Evolutionary conservation across 92 coral and sea anemone genomes (phyloP).

Genomic region (Plumapathes pennacea): DNA sequence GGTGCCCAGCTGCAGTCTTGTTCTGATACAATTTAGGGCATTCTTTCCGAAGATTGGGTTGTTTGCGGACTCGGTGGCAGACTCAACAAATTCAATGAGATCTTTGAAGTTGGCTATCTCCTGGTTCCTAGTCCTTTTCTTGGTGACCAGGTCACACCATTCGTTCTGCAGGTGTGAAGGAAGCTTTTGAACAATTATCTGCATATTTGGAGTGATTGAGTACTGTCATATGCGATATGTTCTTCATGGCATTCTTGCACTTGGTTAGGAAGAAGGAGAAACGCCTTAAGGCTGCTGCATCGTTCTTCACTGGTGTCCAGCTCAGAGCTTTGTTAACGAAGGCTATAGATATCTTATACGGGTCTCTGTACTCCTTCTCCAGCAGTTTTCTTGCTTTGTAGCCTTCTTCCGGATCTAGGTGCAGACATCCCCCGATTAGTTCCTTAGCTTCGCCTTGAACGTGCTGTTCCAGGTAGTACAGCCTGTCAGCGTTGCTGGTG

Average conservation of each 20-base stretch:
- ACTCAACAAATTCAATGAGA: constrained; percentile 38
- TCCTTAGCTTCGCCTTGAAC: constrained; percentile 60
- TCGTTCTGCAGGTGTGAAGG: constrained; percentile 43
- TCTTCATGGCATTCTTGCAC: constrained; percentile 48
- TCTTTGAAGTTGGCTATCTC: constrained; percentile 34
- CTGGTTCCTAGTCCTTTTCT: constrained; percentile 5
- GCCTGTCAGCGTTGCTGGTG: constrained; percentile 25
- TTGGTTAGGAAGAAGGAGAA: constrained; percentile 42
- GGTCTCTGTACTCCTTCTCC: constrained; percentile 49
- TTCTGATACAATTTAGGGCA: constrained; percentile 3
- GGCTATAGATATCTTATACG: constrained; percentile 50
- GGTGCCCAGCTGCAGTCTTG: constrained; percentile 28
- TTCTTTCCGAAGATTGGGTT: constrained; percentile 37
- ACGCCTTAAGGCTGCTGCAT: constrained; percentile 7
- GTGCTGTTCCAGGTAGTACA: constrained; percentile 54
- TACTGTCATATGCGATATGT: constrained; percentile 30
- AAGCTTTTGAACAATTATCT: constrained; percentile 45
- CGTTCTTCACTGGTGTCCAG: constrained; percentile 48
- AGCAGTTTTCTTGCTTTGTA: constrained; percentile 41
- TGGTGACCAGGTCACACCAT: constrained; percentile 49
- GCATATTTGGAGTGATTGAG: constrained; percentile 59
- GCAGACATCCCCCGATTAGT: constrained; percentile 47
- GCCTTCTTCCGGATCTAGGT: constrained; percentile 41
- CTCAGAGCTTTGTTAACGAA: constrained; percentile 32
- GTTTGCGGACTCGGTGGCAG: constrained; percentile 60